phyloP scores from a whole-genome alignment of 2,113 vertebrate genomes.

The Forbesichthys papilliferus region DNA sequence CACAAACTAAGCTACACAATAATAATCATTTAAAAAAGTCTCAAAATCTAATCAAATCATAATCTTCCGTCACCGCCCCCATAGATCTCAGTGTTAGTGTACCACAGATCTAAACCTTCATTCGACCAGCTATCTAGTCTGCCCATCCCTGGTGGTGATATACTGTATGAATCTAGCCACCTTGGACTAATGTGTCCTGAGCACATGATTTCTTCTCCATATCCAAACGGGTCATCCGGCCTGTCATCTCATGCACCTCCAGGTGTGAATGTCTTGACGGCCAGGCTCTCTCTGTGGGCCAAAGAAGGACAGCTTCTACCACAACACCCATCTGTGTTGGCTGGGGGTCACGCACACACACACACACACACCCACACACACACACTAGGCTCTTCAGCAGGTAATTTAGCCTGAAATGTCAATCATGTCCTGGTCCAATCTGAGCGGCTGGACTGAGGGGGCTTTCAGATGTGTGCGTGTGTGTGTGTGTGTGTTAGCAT shows the following conservation, averaged over 20 bases:
- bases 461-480: slow-evolving; percentile 22
- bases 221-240: slow-evolving; percentile 10
- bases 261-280: slow-evolving; percentile 46
- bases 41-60: neutral
- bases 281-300: slow-evolving; percentile 27
- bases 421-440: slow-evolving; percentile 58
- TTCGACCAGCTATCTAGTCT: neutral
- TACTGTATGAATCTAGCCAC: neutral
- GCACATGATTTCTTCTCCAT: slow-evolving; percentile 16
- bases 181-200: neutral
- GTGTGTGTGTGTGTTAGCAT: slow-evolving; percentile 20
- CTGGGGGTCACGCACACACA: neutral
- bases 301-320: no score
- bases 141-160: slow-evolving; percentile 11
- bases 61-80: neutral
- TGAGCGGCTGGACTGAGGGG: slow-evolving; percentile 37
- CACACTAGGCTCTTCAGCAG: slow-evolving; percentile 34
- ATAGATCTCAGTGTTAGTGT: neutral
- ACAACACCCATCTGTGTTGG: slow-evolving; percentile 59
- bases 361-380: neutral
- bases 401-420: slow-evolving; percentile 62
- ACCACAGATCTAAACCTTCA: neutral
- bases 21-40: no score
- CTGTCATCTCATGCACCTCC: slow-evolving; percentile 35
- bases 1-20: no score